phyloP scores from a whole-genome alignment of 2,888 invertebrate genomes.

The Pimpla rufipes region DNA sequence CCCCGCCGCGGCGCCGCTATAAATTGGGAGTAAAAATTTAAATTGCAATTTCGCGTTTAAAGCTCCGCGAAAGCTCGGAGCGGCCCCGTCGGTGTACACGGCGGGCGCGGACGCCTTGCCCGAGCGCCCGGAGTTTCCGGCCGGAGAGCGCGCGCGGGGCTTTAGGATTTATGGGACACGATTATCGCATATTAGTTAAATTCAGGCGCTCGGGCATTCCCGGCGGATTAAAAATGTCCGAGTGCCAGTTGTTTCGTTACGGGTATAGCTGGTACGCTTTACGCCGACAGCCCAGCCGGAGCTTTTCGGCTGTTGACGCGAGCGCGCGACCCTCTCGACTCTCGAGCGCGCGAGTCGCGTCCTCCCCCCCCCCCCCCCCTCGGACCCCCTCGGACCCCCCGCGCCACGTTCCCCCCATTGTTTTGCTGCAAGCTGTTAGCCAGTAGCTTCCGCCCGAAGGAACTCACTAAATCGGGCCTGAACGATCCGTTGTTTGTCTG shows the following conservation, averaged over 20 bases:
- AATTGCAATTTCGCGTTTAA: conserved; percentile 27
- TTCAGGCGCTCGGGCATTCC: conserved; percentile 10
- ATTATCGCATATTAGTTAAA: conserved; percentile 53
- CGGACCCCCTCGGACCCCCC: neutral
- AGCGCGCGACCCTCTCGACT: conserved; percentile 11
- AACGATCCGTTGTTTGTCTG: conserved; percentile 75
- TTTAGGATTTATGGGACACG: conserved; percentile 42
- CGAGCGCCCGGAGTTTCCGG: neutral
- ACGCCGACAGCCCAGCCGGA: too few species aligned
- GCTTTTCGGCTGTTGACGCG: conserved; percentile 42
- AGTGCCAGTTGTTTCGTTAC: conserved; percentile 21
- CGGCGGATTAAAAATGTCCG: conserved; percentile 22
- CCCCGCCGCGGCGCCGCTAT: too few species aligned
- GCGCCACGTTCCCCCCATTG: conserved; percentile 62
- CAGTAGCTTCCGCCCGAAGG: conserved; percentile 71
- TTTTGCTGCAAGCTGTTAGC: conserved; percentile 71
- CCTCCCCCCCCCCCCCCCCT: neutral
- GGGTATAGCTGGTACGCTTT: conserved; percentile 21
- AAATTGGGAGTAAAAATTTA: conserved; percentile 26
- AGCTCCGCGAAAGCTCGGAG: conserved; percentile 5
- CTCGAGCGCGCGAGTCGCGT: conserved; percentile 23
- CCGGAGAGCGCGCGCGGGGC: neutral
- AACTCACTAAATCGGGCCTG: conserved; percentile 78
- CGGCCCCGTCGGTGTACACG: neutral
- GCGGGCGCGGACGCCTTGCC: neutral